Evolutionary conservation across 1,140 invertebrate genomes (phyloP), one percentile per base, ranked within the genome.

Genomic region (Macrobrachium rosenbergii): DNA sequence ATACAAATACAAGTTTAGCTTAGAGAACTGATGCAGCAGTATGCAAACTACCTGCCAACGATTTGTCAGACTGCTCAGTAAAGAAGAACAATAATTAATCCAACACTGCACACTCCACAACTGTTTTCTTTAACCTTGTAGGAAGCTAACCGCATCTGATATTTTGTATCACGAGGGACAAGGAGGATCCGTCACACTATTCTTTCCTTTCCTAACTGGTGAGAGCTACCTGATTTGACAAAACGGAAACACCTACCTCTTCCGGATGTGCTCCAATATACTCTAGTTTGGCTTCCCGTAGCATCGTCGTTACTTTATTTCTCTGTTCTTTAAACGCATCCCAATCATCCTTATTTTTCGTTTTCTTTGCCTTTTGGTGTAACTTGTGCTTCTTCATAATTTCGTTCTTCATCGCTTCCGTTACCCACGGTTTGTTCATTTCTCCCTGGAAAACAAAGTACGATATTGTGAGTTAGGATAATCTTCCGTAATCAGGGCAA

Each of bases 371-470:
- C 90, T 92, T 92, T 80, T 92, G 92, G 90, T 93, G 93, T 17
- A 94, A 90, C 89, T 93, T 93, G 89, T 93, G 93, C 88, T 93
- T 93, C 90, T 92, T 93, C 89, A 92, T 91, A 88, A 93, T 93
- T 91, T 94, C 93, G 90, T 90, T 92, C 83, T 93, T 93, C 90
- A 94, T 93, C 85, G 92, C 92, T 87, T 93, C 93, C 19, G 93
- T 93, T 91, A 94, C 93, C 93, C 93, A 94, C 60, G 93, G 93
- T 87, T 93, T 93, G 62, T 90, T 77, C 79, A 90, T 87, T 81
- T 90, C 89, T 80, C 78, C 79, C 85, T 87, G 59, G 2, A 43
- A n/a, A 19, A 12, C 11, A 59, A 52, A 45, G n/a, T 21, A 5
- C 12, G 19, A 52, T 21, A 77, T 12, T 28, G 19, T 14, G 8